Evolutionary conservation across 2,888 invertebrate genomes (phyloP), one percentile per base, ranked within the genome.

Genomic region (Lithophane socia): DNA sequence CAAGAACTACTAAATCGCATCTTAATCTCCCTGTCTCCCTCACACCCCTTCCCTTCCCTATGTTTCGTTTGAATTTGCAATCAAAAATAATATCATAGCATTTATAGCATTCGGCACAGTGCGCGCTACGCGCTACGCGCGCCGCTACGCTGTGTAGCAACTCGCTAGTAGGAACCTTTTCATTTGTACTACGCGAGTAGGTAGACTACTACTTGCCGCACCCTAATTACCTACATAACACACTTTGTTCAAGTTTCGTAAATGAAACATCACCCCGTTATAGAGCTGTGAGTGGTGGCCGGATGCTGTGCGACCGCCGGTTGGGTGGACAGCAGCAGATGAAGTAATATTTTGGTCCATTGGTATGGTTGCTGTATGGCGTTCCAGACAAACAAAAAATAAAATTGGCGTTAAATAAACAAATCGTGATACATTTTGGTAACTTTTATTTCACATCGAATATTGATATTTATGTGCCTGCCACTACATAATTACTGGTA

Each of bases 401-500:
- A 21, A 54, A 8, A 29, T n/a, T n/a, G n/a, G n/a, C n/a, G n/a
- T n/a, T 42, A 54, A 70, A 42, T 37, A 73, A 78, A 71, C 49
- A 56, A 82, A 52, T 72, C 49, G 64, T 9, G 0, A 56, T 47
- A 9, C 18, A 24, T 60, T 56, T 80, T 77, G 83, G 82, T 83
- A 83, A 83, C 83, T 74, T 84, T 83, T 74, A 83, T 85, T 83
- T 69, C 21, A 69, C 77, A 68, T 81, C 24, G 21, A 77, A 42
- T 47, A 60, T 29, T 18, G 13, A 69, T 44, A 21, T 24, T 13
- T 49, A 8, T 29, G 13, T 12, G 54, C 21, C 2, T 54, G 29
- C 9, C 64, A 5, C 58, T 65, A 66, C 37, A 4, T 4, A 37
- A 3, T 37, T 37, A 37, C 52, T 37, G 47, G 1, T 58, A 64